Evolutionary conservation across 2,113 vertebrate genomes (phyloP), one percentile per base, ranked within the genome.

Genomic region (Lophochroa leadbeateri): DNA sequence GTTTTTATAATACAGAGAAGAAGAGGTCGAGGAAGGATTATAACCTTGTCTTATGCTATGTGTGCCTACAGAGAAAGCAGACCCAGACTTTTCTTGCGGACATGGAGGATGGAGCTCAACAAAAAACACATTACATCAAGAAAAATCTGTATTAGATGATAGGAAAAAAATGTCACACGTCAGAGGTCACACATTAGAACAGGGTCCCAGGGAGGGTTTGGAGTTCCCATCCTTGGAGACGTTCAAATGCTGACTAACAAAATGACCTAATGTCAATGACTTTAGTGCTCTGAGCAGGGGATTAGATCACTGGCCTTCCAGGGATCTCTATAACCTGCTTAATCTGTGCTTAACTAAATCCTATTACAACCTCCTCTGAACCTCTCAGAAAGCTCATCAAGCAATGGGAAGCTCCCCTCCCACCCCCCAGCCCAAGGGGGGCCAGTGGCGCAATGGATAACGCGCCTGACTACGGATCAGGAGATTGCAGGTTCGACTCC

Each of bases 381-480:
- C n/a, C 25, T 27, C 46, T 49, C 33, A 70, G n/a, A 50, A 70
- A 50, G n/a, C n/a, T 18, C 17, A 70, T 39, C 10, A 14, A 50
- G 46, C 17, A 24, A 50, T 29, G 18, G 47, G n/a, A 50, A 37
- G 18, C 31, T 12, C 23, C 47, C 19, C 29, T 33, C 24, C 17
- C 11, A 2, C 9, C 14, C 49, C 24, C 20, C 7, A 27, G 18
- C 4, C 8, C 11, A 27, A 70, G 10, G 35, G 16, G 82, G 74
- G 90, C 70, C 90, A 86, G 90, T 86, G 90, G 85, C 20, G 70
- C 85, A 88, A 84, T 84, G 88, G 88, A 89, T 8, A 94, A 80
- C 61, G 60, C 43, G 33, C 92, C 92, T 91, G 92, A 89, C 90
- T 86, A 90, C 19, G 61, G 60, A 83, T 90, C 82, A 95, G 90